Conservation (phyloP, 2,888 invertebrate genomes). For the Tipula helvola region DNA sequence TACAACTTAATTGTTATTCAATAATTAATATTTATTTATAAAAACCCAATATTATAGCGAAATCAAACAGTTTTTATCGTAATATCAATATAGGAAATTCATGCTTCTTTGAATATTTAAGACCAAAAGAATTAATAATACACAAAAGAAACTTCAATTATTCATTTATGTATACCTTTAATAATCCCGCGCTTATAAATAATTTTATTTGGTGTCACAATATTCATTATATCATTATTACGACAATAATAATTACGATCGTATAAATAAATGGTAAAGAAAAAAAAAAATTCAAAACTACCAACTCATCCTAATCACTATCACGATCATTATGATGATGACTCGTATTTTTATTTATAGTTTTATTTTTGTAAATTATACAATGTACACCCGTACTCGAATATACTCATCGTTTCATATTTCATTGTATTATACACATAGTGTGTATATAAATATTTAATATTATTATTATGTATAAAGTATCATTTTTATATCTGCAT, state of each 20-base stretch:
- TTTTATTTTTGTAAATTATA: not conserved
- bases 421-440: not conserved
- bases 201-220: not conserved
- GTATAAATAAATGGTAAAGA: not conserved
- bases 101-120: not conserved
- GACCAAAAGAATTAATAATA: not conserved
- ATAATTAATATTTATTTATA: too few species aligned
- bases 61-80: too few species aligned
- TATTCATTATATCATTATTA: not conserved
- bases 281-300: not conserved
- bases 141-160: not conserved
- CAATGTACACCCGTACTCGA: not conserved
- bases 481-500: not conserved
- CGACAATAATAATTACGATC: not conserved
- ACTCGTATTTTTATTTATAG: not conserved
- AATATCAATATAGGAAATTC: not conserved
- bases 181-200: not conserved
- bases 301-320: not conserved
- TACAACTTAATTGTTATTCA: too few species aligned
- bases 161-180: not conserved
- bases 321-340: not conserved
- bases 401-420: not conserved
- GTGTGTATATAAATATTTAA: not conserved
- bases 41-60: too few species aligned
- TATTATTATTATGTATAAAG: not conserved